Conservation (phyloP, 92 coral and sea anemone genomes). For the Parazoanthus swiftii region DNA sequence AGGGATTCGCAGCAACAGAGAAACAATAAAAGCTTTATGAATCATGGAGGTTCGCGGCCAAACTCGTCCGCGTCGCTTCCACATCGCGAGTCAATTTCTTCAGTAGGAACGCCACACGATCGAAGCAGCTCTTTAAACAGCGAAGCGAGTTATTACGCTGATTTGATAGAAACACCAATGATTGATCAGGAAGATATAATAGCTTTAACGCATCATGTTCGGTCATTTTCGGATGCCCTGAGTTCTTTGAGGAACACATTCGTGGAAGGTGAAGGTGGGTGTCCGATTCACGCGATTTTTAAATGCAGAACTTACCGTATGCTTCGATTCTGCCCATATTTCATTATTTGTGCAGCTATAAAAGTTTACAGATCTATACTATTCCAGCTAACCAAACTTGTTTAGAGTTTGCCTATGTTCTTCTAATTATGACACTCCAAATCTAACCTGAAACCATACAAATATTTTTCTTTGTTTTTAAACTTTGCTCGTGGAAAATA, state of each 20-base stretch:
- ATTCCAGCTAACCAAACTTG: neutral
- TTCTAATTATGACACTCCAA: neutral
- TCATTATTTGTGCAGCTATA: neutral
- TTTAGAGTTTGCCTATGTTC: neutral
- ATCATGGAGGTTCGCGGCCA: constrained; percentile 40
- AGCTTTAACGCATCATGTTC: constrained; percentile 86
- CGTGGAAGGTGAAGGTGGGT: constrained; percentile 79
- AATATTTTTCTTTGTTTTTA: neutral
- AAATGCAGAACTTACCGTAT: neutral
- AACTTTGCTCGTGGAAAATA: constrained; percentile 10
- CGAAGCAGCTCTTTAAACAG: constrained; percentile 94
- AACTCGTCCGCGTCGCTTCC: constrained; percentile 36
- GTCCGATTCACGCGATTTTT: neutral
- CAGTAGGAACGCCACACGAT: constrained; percentile 59
- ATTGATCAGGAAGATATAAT: constrained; percentile 93
- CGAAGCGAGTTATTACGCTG: constrained; percentile 74
- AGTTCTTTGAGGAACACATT: constrained; percentile 81
- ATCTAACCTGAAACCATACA: neutral
- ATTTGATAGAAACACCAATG: constrained; percentile 90
- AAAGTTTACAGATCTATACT: too few species aligned
- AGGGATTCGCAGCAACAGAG: constrained; percentile 42
- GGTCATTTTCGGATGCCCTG: constrained; percentile 91
- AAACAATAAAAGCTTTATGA: constrained; percentile 40
- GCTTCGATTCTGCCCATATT: neutral
- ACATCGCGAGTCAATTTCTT: constrained; percentile 73